Base-by-base conservation (phyloP, 2,797 vertebrate species). In the Gymnothorax javanicus region DNA sequence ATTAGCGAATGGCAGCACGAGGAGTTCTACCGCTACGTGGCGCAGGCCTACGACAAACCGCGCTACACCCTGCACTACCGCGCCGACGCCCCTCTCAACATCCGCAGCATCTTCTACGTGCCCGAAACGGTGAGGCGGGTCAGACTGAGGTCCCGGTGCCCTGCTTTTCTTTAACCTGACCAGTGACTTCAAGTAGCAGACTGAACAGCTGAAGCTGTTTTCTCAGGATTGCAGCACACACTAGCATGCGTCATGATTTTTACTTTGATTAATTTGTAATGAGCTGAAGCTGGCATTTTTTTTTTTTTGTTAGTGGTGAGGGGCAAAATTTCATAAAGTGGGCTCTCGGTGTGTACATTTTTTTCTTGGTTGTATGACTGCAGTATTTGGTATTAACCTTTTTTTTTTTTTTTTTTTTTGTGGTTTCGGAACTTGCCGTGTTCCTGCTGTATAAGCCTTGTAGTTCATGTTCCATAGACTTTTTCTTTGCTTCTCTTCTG, bases 81-180 rank as follows among this genome's bases (percentile, higher is more conserved):
- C 73, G 94, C 97, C 0, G 98, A 99, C 0, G 98, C 98, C 0
- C 98, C 98, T 0, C 96, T 99, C 93, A 99, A 97, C 94, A 99
- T 99, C 93, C 96, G 97, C 59, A 98, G 97, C 93, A 96, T 99
- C 93, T 99, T 99, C 92, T 99, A 99, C 0, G 97, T 99, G 82
- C 98, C 98, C 0, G 98, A 98, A 0, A 89, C 91, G 88, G 98
- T 99, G 92, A 89, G 94, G 71, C 27, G 33, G 27, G 9, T 17
- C 59, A 60, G 59, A 13, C 59, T 60, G 59, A 60, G 64, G 59
- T 1, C 8, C 12, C 12, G 59, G 64, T 5, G 1, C 9, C 59
- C 17, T 9, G 59, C 59, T 11, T 60, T 60, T 60, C 9, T 7
- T 9, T 2, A 17, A 43, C 33, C 33, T 43, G 33, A 43, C 2